Percentiles rank a stretch among this genome's conserved stretches.
Evolutionary conservation across 2,113 vertebrate genomes (phyloP).

Genomic region (Balaenoptera acutorostrata): DNA sequence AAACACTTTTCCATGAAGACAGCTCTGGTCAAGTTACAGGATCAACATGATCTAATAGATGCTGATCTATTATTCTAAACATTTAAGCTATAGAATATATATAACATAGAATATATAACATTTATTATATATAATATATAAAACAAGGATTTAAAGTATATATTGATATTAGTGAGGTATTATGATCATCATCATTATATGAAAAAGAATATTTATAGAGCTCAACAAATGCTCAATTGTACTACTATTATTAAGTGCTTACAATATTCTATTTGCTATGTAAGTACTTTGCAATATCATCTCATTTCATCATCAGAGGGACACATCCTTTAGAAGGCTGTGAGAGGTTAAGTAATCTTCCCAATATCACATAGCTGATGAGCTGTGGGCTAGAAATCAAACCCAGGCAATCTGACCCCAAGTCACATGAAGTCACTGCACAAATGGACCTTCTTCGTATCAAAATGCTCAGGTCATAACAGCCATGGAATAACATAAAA

Average conservation of each 20-base stretch:
- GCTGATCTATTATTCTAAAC: background rate
- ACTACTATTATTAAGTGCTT: background rate
- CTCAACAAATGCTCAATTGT: background rate
- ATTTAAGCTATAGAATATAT: background rate
- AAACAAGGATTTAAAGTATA: background rate
- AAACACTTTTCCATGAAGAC: background rate
- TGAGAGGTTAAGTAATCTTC: background rate
- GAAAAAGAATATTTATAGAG: background rate
- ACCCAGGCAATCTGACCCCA: background rate
- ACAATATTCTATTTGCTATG: background rate
- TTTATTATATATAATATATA: background rate
- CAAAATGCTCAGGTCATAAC: background rate
- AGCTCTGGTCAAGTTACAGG: background rate
- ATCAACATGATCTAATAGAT: background rate
- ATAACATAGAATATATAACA: background rate
- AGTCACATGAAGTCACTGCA: background rate
- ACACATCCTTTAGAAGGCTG: background rate
- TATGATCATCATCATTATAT: background rate
- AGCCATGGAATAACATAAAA: too few relatives aligned
- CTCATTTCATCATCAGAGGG: background rate
- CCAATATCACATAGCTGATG: background rate
- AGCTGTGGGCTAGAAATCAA: background rate
- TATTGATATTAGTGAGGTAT: background rate
- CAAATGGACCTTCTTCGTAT: background rate
- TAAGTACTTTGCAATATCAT: background rate